These are phyloP conservation scores for Pseudolycoriella hygida DNA, from an alignment of 2,888 invertebrate genomes.

Conservation along the genomic window DNA sequence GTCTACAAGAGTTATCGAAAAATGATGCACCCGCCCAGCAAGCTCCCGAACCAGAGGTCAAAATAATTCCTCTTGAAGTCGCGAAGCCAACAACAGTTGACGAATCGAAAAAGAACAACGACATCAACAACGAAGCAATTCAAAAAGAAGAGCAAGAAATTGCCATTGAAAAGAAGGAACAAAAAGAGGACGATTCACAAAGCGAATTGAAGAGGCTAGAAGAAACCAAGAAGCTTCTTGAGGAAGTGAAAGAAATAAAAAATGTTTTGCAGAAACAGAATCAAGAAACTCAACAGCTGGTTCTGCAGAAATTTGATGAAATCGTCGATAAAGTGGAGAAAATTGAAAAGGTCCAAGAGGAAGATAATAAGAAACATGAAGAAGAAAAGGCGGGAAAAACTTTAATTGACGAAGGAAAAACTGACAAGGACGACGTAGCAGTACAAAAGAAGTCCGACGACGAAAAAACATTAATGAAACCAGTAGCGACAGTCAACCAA, in stretches of 20 bases:
- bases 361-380: constrained; percentile 1
- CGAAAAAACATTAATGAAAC: too few relatives aligned
- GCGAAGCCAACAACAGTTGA: not conserved
- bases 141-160: constrained; percentile 30
- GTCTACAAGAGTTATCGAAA: too few relatives aligned
- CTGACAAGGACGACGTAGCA: not conserved
- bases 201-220: constrained; percentile 11
- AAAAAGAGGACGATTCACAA: constrained; percentile 21
- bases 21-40: too few relatives aligned
- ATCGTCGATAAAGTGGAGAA: constrained; percentile 19
- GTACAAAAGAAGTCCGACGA: not conserved
- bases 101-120: constrained; percentile 14
- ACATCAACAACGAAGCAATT: constrained; percentile 27
- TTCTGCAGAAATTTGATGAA: constrained; percentile 20
- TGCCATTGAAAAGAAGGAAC: constrained; percentile 21
- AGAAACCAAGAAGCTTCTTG: constrained; percentile 22
- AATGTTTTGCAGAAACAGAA: constrained; percentile 27
- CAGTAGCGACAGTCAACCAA: too few relatives aligned
- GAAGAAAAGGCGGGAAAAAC: constrained; percentile 3
- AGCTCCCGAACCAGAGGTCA: constrained; percentile 15
- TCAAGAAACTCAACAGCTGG: constrained; percentile 21
- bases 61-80: constrained; percentile 14
- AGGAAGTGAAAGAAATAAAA: constrained; percentile 29
- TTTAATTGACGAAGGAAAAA: not conserved
- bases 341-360: constrained; percentile 1